These are phyloP conservation scores for Austrofundulus limnaeus DNA, from an alignment of 2,113 vertebrate species.

Conservation along the genomic window DNA sequence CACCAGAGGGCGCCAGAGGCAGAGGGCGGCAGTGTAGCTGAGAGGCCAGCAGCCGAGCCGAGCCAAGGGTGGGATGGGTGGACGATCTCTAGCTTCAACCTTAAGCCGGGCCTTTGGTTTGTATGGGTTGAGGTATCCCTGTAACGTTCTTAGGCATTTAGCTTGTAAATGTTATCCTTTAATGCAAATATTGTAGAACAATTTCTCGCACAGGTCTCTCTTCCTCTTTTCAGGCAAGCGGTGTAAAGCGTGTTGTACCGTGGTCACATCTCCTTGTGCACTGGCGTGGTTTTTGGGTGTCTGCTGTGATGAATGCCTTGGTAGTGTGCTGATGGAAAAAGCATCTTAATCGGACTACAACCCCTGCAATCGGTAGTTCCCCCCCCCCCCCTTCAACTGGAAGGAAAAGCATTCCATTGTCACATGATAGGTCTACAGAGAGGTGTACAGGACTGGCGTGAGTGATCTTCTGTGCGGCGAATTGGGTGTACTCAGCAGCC, in stretches of 20 bases:
- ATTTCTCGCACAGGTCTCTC: slow-evolving; percentile 80
- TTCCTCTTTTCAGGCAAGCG: slow-evolving; percentile 81
- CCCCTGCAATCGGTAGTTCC: slow-evolving; percentile 72
- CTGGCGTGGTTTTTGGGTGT: slow-evolving; percentile 72
- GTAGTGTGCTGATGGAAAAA: slow-evolving; percentile 74
- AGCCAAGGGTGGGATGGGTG: slow-evolving; percentile 60
- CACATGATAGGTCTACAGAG: slow-evolving; percentile 71
- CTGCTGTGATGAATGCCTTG: slow-evolving; percentile 75
- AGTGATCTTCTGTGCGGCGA: slow-evolving; percentile 59
- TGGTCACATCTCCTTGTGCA: slow-evolving; percentile 60
- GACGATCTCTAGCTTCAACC: slow-evolving; percentile 67
- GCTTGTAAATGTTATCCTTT: background rate
- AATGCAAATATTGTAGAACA: slow-evolving; percentile 50
- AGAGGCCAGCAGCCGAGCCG: slow-evolving; percentile 49
- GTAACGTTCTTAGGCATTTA: slow-evolving; percentile 37
- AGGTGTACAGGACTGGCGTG: slow-evolving; percentile 62
- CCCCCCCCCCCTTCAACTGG: slow-evolving; percentile 42
- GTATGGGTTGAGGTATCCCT: slow-evolving; percentile 81
- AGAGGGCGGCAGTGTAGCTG: slow-evolving; percentile 69
- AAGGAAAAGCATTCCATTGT: slow-evolving; percentile 62
- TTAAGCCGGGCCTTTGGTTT: slow-evolving; percentile 73
- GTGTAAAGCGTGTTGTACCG: slow-evolving; percentile 69
- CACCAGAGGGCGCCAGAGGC: slow-evolving; percentile 71
- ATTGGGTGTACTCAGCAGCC: slow-evolving; percentile 54
- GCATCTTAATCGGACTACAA: slow-evolving; percentile 62